Evolutionary conservation across 1,140 invertebrate genomes (phyloP).

Genomic region (Dryas iulia): DNA sequence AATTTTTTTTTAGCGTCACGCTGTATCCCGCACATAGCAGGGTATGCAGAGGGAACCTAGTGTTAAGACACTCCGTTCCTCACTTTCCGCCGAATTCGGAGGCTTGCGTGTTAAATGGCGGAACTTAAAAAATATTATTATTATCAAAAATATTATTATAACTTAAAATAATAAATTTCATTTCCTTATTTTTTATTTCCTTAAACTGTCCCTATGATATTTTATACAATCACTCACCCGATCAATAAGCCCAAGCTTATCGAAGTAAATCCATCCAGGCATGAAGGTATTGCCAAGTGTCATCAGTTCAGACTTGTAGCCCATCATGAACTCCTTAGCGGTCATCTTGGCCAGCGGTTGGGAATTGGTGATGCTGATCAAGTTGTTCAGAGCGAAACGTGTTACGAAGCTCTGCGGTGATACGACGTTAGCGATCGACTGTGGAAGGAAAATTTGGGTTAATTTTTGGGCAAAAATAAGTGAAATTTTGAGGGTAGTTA

Average conservation of each 20-base stretch:
- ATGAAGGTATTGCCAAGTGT: slow-evolving; percentile 88
- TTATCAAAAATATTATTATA: no score
- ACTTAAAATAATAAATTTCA: no score
- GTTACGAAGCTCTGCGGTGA: slow-evolving; percentile 83
- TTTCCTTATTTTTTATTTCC: no score
- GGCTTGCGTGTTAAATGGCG: no score
- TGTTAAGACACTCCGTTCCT: no score
- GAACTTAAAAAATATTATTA: no score
- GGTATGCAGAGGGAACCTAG: no score
- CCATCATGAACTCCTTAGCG: slow-evolving; percentile 92
- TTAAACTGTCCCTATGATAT: neutral
- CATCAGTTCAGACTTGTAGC: slow-evolving; percentile 86
- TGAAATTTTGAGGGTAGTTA: neutral
- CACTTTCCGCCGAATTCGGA: no score
- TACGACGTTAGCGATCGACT: slow-evolving; percentile 90
- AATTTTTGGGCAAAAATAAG: no score
- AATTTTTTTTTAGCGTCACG: no score
- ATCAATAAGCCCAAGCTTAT: slow-evolving; percentile 90
- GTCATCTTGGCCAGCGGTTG: slow-evolving; percentile 88
- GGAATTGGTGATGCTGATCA: slow-evolving; percentile 84
- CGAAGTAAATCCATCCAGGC: slow-evolving; percentile 90
- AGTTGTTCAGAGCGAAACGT: slow-evolving; percentile 84
- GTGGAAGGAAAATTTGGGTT: slow-evolving; percentile 27
- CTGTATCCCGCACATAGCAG: no score
- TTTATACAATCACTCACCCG: slow-evolving; percentile 80